Percentiles rank a stretch among this genome's conserved stretches.
phyloP scores from a whole-genome alignment of 1,140 invertebrate species.

The Sesamia nonagrioides region DNA sequence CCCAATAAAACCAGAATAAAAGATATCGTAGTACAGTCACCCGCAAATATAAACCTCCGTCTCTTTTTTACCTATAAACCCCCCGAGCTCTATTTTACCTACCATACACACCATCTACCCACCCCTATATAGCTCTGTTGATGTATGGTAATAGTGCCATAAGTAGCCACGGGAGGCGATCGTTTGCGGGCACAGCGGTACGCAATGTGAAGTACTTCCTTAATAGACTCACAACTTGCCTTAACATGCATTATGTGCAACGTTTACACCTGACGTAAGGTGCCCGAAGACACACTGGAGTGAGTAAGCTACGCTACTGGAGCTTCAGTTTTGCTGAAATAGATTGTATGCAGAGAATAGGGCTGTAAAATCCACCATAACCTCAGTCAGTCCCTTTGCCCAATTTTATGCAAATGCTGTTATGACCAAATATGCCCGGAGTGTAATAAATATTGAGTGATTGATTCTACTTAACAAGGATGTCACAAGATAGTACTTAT shows the following conservation, averaged over 20 bases:
- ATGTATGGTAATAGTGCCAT: not conserved
- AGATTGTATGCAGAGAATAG: too few species aligned
- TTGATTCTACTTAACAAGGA: too few species aligned
- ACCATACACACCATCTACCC: not conserved
- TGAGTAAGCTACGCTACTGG: not conserved
- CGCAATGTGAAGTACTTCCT: not conserved
- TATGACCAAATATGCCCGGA: too few species aligned
- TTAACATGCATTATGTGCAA: not conserved
- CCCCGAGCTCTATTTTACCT: not conserved
- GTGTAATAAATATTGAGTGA: too few species aligned
- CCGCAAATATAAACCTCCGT: not conserved
- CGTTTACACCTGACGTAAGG: not conserved
- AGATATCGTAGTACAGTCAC: not conserved
- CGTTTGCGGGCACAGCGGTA: not conserved
- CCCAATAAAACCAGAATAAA: too few species aligned
- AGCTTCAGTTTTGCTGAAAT: too few species aligned
- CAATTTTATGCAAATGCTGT: too few species aligned
- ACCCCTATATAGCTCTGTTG: not conserved
- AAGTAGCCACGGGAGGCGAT: slow-evolving; percentile 26
- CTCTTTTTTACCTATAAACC: not conserved
- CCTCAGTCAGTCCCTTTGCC: too few species aligned
- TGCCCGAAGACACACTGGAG: not conserved
- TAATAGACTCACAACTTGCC: not conserved
- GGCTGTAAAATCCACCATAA: too few species aligned
- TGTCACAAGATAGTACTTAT: too few species aligned